These are phyloP conservation scores for Taeniopygia guttata DNA, from an alignment of 2,797 vertebrate genomes.

Conservation along the genomic window DNA sequence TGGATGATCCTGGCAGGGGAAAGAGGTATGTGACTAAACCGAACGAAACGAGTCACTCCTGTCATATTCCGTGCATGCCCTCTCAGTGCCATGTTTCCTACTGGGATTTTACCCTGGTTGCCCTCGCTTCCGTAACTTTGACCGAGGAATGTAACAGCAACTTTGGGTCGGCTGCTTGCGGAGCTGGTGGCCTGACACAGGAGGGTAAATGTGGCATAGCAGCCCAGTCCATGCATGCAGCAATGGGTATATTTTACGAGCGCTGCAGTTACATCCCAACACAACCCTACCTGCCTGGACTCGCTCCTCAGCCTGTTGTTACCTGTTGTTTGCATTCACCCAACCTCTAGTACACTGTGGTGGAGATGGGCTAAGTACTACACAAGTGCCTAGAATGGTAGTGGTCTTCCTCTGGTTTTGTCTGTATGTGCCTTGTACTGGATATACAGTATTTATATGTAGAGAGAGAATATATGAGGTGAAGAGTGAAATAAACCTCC, in stretches of 20 bases:
- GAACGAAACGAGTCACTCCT: slow-evolving; percentile 81
- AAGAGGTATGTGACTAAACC: slow-evolving; percentile 94
- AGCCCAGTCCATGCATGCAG: slow-evolving; percentile 81
- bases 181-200: slow-evolving; percentile 74
- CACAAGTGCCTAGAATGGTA: slow-evolving; percentile 60
- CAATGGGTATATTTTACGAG: slow-evolving; percentile 75
- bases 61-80: slow-evolving; percentile 92
- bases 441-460: slow-evolving; percentile 81
- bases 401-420: slow-evolving; percentile 71
- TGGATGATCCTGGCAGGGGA: slow-evolving; percentile 94
- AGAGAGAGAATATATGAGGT: slow-evolving; percentile 73
- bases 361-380: slow-evolving; percentile 56
- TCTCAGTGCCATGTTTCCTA: slow-evolving; percentile 81
- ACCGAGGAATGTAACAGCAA: slow-evolving; percentile 83
- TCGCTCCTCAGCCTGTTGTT: slow-evolving; percentile 79
- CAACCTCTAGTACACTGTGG: slow-evolving; percentile 51
- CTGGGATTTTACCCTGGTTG: slow-evolving; percentile 78
- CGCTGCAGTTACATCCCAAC: slow-evolving; percentile 80
- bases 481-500: slow-evolving; percentile 29
- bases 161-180: slow-evolving; percentile 77
- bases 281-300: slow-evolving; percentile 77
- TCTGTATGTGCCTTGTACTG: slow-evolving; percentile 75
- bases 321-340: slow-evolving; percentile 75
- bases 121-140: slow-evolving; percentile 81
- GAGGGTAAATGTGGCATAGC: slow-evolving; percentile 70